phyloP scores from a whole-genome alignment of 2,888 invertebrate species.

The Ochlodes sylvanus region DNA sequence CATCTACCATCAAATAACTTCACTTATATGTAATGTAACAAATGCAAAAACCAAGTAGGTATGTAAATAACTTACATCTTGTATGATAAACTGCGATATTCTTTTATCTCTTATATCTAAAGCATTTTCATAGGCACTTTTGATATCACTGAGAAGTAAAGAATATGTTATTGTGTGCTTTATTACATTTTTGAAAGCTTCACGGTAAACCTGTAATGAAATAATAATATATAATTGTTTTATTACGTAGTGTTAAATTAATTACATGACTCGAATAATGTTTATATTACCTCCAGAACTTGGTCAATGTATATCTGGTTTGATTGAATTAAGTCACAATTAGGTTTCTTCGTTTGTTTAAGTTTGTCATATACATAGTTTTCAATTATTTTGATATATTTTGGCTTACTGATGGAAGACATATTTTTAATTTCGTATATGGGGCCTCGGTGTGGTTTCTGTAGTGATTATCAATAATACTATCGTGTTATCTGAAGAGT shows the following conservation, averaged over 20 bases:
- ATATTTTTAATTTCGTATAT: not conserved
- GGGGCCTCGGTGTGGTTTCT: conserved; percentile 51
- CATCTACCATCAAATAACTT: too few species aligned
- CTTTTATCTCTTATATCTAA: conserved; percentile 68
- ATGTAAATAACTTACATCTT: conserved; percentile 75
- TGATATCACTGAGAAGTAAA: conserved; percentile 64
- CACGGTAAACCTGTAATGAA: conserved; percentile 64
- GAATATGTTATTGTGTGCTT: conserved; percentile 65
- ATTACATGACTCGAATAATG: not conserved
- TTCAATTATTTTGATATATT: conserved; percentile 66
- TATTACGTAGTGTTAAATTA: not conserved
- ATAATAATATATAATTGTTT: not conserved
- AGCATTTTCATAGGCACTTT: conserved; percentile 71
- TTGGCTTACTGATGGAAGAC: conserved; percentile 53
- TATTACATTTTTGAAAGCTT: conserved; percentile 67
- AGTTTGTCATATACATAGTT: conserved; percentile 54
- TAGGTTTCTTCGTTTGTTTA: conserved; percentile 54
- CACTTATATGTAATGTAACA: too few species aligned
- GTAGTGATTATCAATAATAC: conserved; percentile 61
- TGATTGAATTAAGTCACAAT: conserved; percentile 60
- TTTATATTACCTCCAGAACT: conserved; percentile 58
- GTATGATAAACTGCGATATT: conserved; percentile 66
- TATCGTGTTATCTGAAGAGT: not conserved
- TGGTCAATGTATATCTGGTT: conserved; percentile 65
- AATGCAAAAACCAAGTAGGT: not conserved